These are phyloP conservation scores for Meriones psammophilus DNA, from an alignment of 2,797 vertebrate genomes.

Conservation along the genomic window DNA sequence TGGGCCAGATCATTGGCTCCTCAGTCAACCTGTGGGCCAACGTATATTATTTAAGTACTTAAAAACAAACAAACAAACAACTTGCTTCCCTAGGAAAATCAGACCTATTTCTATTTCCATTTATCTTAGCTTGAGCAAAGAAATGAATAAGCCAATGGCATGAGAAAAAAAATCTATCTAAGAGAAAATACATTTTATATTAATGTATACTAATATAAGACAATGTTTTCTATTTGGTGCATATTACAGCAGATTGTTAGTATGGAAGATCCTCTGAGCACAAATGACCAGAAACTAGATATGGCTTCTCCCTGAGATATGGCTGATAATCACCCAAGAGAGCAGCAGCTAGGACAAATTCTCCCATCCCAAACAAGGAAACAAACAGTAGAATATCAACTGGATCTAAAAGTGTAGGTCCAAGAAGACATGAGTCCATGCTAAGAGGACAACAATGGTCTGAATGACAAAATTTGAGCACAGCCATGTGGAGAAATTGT, in stretches of 20 bases:
- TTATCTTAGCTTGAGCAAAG: too few species aligned
- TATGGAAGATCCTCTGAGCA: neutral
- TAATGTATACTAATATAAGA: neutral
- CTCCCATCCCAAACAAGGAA: neutral
- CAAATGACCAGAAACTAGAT: neutral
- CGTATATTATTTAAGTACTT: too few species aligned
- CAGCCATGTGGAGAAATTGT: neutral
- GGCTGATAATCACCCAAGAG: neutral
- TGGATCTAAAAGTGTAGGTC: neutral
- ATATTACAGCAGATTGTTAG: neutral
- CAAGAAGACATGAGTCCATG: neutral
- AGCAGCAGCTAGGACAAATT: neutral
- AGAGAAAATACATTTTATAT: too few species aligned
- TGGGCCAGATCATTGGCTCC: too few species aligned
- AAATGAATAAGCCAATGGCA: too few species aligned
- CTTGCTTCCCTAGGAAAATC: too few species aligned
- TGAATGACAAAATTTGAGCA: neutral
- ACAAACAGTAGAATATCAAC: neutral
- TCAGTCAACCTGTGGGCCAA: too few species aligned
- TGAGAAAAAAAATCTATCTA: too few species aligned
- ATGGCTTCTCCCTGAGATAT: neutral
- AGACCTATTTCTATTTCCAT: too few species aligned
- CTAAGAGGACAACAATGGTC: neutral
- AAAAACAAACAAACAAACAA: too few species aligned
- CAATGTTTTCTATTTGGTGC: neutral